Evolutionary conservation across 2,113 vertebrate species (phyloP), one percentile per base, ranked within the genome.

Genomic region (Echinops telfairi): DNA sequence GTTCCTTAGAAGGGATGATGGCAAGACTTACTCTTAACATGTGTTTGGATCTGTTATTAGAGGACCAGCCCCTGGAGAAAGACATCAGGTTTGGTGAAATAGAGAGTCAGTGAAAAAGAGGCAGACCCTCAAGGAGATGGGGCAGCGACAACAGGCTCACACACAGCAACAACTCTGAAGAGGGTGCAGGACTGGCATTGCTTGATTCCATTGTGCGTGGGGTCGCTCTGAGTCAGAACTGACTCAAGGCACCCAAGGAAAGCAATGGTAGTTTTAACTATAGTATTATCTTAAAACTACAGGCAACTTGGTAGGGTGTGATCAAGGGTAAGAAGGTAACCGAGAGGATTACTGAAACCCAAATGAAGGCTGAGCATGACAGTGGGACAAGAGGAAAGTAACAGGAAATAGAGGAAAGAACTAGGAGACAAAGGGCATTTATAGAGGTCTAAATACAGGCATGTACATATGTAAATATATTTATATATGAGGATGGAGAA

Each of bases 181-280:
- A 31, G 29, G 29, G 29, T 29, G 10, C n/a, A 73, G 19, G 33
- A 22, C 20, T 11, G 10, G 19, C 19, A 36, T 16, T 73, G 16
- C 22, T 73, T 73, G 1, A 4, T 73, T 73, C 33, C 22, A 33
- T 73, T 73, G 33, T 36, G 20, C 19, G 6, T 22, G 19, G 70
- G n/a, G n/a, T 33, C 4, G 16, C n/a, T 71, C n/a, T 71, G 71
- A 73, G 33, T 73, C 14, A 10, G 71, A 73, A 22, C 8, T 27
- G 4, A 73, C 71, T 36, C 2, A 14, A 73, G 5, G 20, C 33
- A 36, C 33, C 33, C 36, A 23, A 36, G 1, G 29, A 71, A 16
- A 33, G 14, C 71, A 73, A 36, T 31, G 3, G 29, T 33, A 64
- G 73, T 89, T 84, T 91, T 88, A 85, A 29, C 62, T 58, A 94